Base-by-base conservation (phyloP, 2,797 vertebrate species). In the Lerista edwardsae region DNA sequence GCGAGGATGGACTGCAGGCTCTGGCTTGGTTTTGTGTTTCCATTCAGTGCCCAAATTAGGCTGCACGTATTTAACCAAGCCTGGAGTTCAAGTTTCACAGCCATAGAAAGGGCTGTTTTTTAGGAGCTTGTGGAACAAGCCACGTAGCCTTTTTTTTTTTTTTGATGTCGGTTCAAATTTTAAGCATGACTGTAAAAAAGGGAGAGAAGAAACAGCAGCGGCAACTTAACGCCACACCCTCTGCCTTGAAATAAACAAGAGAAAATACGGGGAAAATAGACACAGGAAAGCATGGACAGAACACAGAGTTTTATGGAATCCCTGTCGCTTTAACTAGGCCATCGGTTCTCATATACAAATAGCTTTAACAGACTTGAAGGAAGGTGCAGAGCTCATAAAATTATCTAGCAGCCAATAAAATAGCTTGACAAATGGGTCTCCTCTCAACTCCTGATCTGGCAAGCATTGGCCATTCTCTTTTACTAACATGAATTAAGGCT, bases 211-310 rank as follows among this genome's bases (percentile, higher is more conserved):
- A 91, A 87, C 91, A 91, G 83, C 88, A 77, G 0, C 84, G 82
- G 44, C 86, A n/a, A 9, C 41, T 9, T 44, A 9, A 44, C 41
- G 9, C 47, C 47, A 47, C 47, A 47, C 47, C 47, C 78, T 27
- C 19, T 89, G 88, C 83, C 88, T 86, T 91, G 88, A 79, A 93
- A 79, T 90, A 91, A 89, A 47, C 84, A 59, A 82, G 75, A 80
- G 80, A 78, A 84, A 87, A 87, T 57, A 76, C 7, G 23, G n/a
- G 47, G 39, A 75, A 31, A 55, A 47, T 47, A 47, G 7, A 47
- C 47, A 47, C 2, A 36, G 21, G 64, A 76, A 74, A 61, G 64
- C 74, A 34, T 74, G 4, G 74, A 34, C 3, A 84, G 71, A 68
- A 61, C 6, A 6, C 0, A 0, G 65, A 75, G 78, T 14, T 10